phyloP scores from a whole-genome alignment of 1,140 invertebrate genomes.

The Camponotus pennsylvanicus region DNA sequence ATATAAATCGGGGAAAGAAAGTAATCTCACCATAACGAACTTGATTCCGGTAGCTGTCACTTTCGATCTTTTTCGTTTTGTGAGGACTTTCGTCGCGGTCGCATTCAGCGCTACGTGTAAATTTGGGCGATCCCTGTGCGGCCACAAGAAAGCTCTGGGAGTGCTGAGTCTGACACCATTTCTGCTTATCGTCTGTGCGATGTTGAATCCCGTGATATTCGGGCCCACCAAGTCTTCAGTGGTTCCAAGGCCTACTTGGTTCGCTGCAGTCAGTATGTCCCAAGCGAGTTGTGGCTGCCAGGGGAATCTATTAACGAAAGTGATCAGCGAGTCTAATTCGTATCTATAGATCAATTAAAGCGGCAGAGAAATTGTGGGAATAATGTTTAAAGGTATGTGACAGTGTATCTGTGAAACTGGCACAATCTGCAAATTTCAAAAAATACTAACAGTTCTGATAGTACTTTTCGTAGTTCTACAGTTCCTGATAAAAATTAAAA shows the following conservation, averaged over 20 bases:
- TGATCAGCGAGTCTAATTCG: slow-evolving; percentile 29
- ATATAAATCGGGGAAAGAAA: neutral
- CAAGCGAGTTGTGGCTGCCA: slow-evolving; percentile 86
- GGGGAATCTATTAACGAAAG: slow-evolving; percentile 82
- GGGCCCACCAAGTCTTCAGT: slow-evolving; percentile 88
- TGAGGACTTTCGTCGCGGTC: slow-evolving; percentile 87
- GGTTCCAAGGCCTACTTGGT: slow-evolving; percentile 86
- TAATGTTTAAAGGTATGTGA: neutral
- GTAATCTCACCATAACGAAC: slow-evolving; percentile 4
- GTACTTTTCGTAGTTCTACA: no score
- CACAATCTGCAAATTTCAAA: no score
- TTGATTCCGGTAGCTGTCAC: slow-evolving; percentile 37
- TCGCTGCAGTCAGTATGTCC: slow-evolving; percentile 88
- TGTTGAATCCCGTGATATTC: slow-evolving; percentile 84
- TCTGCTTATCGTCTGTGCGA: slow-evolving; percentile 87
- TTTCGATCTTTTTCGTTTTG: slow-evolving; percentile 29
- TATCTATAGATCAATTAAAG: neutral
- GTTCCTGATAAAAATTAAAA: no score
- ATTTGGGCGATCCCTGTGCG: slow-evolving; percentile 88
- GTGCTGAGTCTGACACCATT: slow-evolving; percentile 90
- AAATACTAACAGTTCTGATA: no score
- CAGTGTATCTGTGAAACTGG: no score
- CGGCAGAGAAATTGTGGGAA: neutral
- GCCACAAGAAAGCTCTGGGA: slow-evolving; percentile 89
- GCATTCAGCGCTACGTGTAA: slow-evolving; percentile 90